These are phyloP conservation scores for Tenrec ecaudatus DNA, from an alignment of 2,113 vertebrate genomes.

Conservation along the genomic window DNA sequence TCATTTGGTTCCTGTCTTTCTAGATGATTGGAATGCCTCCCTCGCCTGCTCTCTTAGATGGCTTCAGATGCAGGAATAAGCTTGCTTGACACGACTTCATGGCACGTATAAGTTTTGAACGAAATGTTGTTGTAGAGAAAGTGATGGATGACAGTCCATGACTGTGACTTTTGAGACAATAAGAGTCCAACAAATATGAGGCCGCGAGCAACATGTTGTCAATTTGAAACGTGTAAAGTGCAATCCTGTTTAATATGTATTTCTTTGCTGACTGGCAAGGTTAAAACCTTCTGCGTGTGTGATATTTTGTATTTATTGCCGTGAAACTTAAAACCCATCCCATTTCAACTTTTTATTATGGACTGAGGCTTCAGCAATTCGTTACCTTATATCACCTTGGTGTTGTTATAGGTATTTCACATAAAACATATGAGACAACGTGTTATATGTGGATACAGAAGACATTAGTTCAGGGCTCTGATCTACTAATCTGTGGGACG, in stretches of 20 bases:
- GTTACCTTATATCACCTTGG: too few species aligned
- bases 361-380: neutral
- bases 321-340: neutral
- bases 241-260: neutral
- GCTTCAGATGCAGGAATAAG: neutral
- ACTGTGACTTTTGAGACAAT: neutral
- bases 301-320: neutral
- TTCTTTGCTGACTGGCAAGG: neutral
- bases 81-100: neutral
- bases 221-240: neutral
- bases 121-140: neutral
- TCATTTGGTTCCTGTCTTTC: neutral
- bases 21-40: neutral
- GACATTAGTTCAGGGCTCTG: neutral
- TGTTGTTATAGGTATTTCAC: fast-evolving
- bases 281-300: neutral
- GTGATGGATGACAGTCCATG: neutral
- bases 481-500: fast-evolving
- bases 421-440: neutral
- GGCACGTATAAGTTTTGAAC: neutral
- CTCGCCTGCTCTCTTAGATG: neutral
- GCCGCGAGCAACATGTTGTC: neutral
- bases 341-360: neutral
- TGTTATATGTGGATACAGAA: neutral
- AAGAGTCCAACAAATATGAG: neutral